Conservation (phyloP, 1,140 invertebrate genomes). For the Paralvinella palmiformis region DNA sequence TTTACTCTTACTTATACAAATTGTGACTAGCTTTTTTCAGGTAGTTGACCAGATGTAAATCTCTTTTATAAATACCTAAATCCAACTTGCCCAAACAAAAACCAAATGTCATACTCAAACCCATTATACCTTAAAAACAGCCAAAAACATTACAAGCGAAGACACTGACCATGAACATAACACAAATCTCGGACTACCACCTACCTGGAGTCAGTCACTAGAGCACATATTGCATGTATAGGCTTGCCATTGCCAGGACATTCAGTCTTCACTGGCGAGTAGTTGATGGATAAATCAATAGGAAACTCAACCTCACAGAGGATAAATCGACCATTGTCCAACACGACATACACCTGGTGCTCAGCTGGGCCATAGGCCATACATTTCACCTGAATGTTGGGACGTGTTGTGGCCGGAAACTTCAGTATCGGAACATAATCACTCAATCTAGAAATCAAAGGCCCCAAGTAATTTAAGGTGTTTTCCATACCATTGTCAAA, state of each 20-base stretch:
- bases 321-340: conserved; percentile 10
- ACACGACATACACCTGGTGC: conserved; percentile 2
- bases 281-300: neutral
- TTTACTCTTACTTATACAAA: no score
- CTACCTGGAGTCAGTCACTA: neutral
- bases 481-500: no score
- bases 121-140: neutral
- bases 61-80: neutral
- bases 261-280: neutral
- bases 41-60: neutral
- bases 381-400: conserved; percentile 1
- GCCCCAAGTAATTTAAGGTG: no score
- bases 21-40: no score
- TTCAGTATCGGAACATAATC: neutral
- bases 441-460: neutral
- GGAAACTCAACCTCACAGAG: conserved; percentile 7
- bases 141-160: neutral
- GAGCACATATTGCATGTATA: neutral
- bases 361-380: conserved; percentile 1
- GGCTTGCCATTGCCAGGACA: conserved; percentile 12
- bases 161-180: neutral
- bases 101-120: no score
- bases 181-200: neutral
- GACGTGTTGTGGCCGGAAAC: conserved; percentile 4
- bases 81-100: no score